These are phyloP conservation scores for Chiridota heheva DNA, from an alignment of 35 echinoderm and acorn worm genomes.

Conservation along the genomic window DNA sequence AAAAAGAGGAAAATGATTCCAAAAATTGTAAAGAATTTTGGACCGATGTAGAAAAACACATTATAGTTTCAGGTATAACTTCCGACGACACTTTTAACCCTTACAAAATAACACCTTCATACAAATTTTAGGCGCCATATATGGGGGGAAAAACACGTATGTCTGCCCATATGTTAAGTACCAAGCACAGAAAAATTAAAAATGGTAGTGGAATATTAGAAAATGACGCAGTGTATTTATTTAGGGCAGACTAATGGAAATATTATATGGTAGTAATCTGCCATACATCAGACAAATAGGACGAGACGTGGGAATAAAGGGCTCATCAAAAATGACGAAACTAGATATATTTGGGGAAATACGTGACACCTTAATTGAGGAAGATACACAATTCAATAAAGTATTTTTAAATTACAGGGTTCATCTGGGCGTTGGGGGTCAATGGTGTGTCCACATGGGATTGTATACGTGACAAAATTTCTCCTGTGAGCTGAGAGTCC, in stretches of 20 bases:
- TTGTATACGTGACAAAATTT: slow-evolving; percentile 33
- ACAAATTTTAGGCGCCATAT: slow-evolving; percentile 5
- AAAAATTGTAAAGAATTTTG: background rate
- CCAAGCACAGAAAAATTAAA: slow-evolving; percentile 7
- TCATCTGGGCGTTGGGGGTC: slow-evolving; percentile 15
- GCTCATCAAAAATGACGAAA: slow-evolving; percentile 24
- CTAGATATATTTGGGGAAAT: slow-evolving; percentile 12
- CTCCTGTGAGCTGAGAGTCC: slow-evolving; percentile 20
- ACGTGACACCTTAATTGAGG: background rate
- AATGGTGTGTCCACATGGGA: slow-evolving; percentile 39
- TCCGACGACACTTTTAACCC: background rate
- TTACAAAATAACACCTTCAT: background rate
- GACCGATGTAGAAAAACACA: too few species aligned
- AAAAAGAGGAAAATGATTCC: too few species aligned
- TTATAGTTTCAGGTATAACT: too few species aligned
- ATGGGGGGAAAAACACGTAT: background rate
- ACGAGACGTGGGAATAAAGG: slow-evolving; percentile 6
- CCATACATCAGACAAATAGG: background rate
- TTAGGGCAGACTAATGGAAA: background rate
- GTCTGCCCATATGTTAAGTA: background rate
- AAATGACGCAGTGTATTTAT: background rate
- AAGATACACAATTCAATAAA: slow-evolving; percentile 21
- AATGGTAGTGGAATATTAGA: background rate
- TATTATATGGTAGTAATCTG: background rate
- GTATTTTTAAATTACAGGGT: slow-evolving; percentile 20